These are phyloP conservation scores for Cyclura pinguis DNA, from an alignment of 2,797 vertebrate genomes.

Conservation along the genomic window DNA sequence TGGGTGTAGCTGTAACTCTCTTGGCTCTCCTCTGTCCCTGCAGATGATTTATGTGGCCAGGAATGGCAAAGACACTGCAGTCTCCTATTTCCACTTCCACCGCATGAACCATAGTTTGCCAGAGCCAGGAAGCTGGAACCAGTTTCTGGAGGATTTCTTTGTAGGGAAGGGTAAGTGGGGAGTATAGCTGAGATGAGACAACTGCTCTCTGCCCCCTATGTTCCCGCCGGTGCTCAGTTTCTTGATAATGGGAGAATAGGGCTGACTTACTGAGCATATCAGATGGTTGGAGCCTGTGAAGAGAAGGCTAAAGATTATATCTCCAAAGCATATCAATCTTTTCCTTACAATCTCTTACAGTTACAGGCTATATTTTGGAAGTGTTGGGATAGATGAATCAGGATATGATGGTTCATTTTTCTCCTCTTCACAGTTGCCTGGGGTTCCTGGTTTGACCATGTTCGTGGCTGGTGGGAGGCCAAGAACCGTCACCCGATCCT, in stretches of 20 bases:
- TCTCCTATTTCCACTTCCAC: conserved; percentile 64
- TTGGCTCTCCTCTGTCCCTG: background rate
- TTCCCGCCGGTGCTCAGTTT: no score
- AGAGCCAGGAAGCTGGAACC: conserved; percentile 52
- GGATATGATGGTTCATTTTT: background rate
- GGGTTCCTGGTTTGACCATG: conserved; percentile 63
- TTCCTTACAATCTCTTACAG: background rate
- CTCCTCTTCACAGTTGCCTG: background rate
- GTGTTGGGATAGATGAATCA: background rate
- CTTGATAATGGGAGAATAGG: background rate
- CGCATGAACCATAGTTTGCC: conserved; percentile 38
- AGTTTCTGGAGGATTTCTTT: conserved; percentile 53
- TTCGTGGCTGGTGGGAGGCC: conserved; percentile 54
- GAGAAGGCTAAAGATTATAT: background rate
- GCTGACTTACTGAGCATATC: background rate
- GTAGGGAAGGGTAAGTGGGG: conserved; percentile 42
- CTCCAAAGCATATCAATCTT: background rate
- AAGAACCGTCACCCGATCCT: conserved; percentile 54
- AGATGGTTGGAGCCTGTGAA: background rate
- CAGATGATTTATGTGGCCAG: conserved; percentile 60
- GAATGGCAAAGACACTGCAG: conserved; percentile 56
- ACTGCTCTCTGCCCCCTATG: background rate
- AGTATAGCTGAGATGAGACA: background rate
- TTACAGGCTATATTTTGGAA: no score
- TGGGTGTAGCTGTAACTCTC: no score